These are phyloP conservation scores for Cavia aperea DNA, from an alignment of 2,113 vertebrate species.

Conservation along the genomic window DNA sequence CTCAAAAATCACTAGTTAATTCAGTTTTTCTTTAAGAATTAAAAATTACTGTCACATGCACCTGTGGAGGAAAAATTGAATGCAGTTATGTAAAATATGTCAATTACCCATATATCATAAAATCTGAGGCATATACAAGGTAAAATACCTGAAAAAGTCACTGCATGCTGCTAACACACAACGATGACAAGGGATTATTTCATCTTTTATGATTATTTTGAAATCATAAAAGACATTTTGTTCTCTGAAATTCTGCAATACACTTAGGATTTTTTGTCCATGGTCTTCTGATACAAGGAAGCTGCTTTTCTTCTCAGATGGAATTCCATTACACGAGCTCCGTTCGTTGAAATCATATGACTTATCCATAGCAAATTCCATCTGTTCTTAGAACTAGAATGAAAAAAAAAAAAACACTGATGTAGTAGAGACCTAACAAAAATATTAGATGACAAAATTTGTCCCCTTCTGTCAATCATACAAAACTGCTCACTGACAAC, in stretches of 20 bases:
- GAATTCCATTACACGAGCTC: slow-evolving; percentile 78
- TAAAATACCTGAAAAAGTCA: slow-evolving; percentile 94
- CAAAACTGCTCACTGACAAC: neutral
- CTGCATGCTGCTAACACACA: slow-evolving; percentile 95
- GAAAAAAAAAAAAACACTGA: slow-evolving; percentile 58
- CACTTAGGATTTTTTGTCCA: slow-evolving; percentile 86
- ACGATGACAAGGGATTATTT: slow-evolving; percentile 89
- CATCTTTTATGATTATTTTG: slow-evolving; percentile 86
- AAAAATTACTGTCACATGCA: slow-evolving; percentile 1
- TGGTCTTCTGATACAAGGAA: slow-evolving; percentile 86
- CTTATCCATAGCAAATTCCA: slow-evolving; percentile 77
- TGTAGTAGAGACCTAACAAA: slow-evolving; percentile 34
- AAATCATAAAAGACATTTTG: slow-evolving; percentile 92
- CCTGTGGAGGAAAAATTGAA: neutral
- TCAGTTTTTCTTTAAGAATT: slow-evolving; percentile 36
- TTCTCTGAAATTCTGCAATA: slow-evolving; percentile 89
- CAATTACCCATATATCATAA: slow-evolving; percentile 35
- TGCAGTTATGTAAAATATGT: neutral
- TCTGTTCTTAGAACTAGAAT: slow-evolving; percentile 67
- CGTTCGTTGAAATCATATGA: slow-evolving; percentile 70
- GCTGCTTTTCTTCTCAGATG: slow-evolving; percentile 78
- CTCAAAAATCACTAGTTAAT: slow-evolving; percentile 4
- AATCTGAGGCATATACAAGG: slow-evolving; percentile 53
- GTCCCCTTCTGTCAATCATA: slow-evolving; percentile 17
- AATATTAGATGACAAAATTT: slow-evolving; percentile 26